Evolutionary conservation across 1,140 invertebrate genomes (phyloP), one percentile per base, ranked within the genome.

Genomic region (Phthorimaea operculella): DNA sequence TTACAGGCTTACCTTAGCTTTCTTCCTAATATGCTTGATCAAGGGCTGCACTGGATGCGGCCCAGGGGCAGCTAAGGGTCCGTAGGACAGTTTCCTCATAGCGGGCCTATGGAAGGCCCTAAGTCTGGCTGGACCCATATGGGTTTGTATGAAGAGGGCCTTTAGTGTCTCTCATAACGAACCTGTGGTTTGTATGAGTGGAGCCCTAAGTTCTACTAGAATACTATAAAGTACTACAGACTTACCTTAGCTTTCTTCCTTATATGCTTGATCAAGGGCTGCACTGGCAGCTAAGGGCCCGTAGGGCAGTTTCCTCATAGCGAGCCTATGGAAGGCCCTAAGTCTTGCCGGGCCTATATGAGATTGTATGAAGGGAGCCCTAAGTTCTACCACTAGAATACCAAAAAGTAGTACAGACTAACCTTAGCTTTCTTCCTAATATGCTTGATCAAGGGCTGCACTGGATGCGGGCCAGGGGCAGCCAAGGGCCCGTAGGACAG

Each of bases 291-390:
- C 85, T 17, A 99, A 74, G 0, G 89, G 76, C 1, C 97, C 96
- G 78, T 96, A 91, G 0, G 93, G 94, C 64, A 92, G 97, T 54
- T 93, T 91, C 82, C 96, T 95, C 58, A 99, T 80, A 0, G 95
- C 90, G 0, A 95, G 94, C 1, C 98, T 90, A 80, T 99, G 98
- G 87, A 99, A 99, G 59, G 95, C 93, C 5, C 98, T 86, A 17
- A 99, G 85, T 63, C 96, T 54, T 1, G 80, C 83, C 1, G 83
- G 77, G 16, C 92, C 92, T 90, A 97, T 92, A 79, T 96, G 91
- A 0, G 97, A 98, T 58, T 96, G 98, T 59, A 99, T 94, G 85
- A 99, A 99, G 3, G 97, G 96, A 44, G 92, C 91, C 12, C 95
- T 88, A 11, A 99, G 84, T 77, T 99, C 97, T 98, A 42, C 4